Evolutionary conservation across 2,888 invertebrate species (phyloP), one percentile per base, ranked within the genome.

Genomic region (Mesopsocus fuscifrons): DNA sequence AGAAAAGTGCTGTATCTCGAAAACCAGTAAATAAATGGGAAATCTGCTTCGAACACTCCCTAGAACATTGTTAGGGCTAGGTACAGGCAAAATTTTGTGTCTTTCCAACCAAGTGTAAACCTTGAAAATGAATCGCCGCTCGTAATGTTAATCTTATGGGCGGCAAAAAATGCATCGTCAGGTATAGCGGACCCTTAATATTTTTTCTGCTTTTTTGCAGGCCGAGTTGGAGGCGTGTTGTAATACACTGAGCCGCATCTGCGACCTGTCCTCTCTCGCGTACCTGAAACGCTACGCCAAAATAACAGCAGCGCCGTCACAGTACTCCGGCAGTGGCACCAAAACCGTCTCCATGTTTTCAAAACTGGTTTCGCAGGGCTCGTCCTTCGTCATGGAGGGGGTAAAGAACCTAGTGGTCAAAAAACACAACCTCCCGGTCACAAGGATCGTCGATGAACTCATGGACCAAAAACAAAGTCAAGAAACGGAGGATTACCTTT

Each of bases 361-460:
- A 6, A 98, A 97, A 62, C 69, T 98, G 44, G 85, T 98, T 54
- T 85, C 85, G 6, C 92, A 95, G 58, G 94, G 95, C 17, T 97
- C 95, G 0, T 88, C 89, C 26, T 95, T 98, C 60, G 94, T 98
- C 1, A 98, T 98, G 95, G 98, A 99, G 63, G 98, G 95, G 30
- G 95, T 97, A 1, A 92, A 95, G 63, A 99, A 98, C 68, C 73
- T 98, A 54, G 97, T 97, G 15, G 88, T 98, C 6, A 98, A 98
- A 63, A 80, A 87, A 66, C 95, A 98, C 65, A 92, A 91, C 64
- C 68, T 95, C 49, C 95, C 95, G 0, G 82, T 94, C 1, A 94
- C 92, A 6, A 79, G 87, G 57, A 79, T 88, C 47, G 91, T 92
- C 8, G 95, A 97, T 57, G 74, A 83, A 52, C 63, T 88, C 40